These are phyloP conservation scores for Neopipo cinnamomea DNA, from an alignment of 2,113 vertebrate species.

Conservation along the genomic window DNA sequence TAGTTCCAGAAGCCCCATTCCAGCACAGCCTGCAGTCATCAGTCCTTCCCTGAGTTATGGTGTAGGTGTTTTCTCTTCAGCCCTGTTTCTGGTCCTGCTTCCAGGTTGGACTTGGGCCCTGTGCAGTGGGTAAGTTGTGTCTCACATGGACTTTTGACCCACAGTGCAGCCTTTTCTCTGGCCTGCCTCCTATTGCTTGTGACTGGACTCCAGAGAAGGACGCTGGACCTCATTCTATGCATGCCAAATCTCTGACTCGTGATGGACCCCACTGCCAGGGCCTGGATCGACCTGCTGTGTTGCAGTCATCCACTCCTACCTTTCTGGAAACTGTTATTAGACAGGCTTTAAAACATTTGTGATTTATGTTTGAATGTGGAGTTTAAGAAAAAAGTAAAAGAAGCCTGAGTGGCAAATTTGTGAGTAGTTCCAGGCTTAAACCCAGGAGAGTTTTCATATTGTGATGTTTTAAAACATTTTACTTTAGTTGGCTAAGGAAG, in stretches of 20 bases:
- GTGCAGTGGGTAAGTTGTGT: no score
- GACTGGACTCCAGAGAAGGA: background rate
- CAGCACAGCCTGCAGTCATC: background rate
- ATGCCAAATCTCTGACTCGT: background rate
- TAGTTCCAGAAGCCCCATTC: background rate
- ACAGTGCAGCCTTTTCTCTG: background rate
- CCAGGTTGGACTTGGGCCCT: background rate
- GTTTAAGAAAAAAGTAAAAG: background rate
- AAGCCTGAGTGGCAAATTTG: background rate
- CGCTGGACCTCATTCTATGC: background rate
- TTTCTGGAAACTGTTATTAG: background rate
- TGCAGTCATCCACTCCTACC: background rate
- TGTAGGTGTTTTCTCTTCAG: background rate
- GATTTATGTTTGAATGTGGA: background rate
- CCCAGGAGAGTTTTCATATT: background rate
- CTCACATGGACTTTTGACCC: background rate
- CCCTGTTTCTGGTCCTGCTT: background rate
- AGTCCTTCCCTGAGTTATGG: background rate
- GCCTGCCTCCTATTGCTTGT: background rate
- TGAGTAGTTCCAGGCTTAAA: background rate
- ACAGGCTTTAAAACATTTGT: background rate
- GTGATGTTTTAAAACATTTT: background rate
- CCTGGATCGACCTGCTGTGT: background rate
- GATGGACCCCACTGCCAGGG: background rate
- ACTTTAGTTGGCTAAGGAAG: background rate